These are phyloP conservation scores for Pimpla rufipes DNA, from an alignment of 2,888 invertebrate genomes.

Conservation along the genomic window DNA sequence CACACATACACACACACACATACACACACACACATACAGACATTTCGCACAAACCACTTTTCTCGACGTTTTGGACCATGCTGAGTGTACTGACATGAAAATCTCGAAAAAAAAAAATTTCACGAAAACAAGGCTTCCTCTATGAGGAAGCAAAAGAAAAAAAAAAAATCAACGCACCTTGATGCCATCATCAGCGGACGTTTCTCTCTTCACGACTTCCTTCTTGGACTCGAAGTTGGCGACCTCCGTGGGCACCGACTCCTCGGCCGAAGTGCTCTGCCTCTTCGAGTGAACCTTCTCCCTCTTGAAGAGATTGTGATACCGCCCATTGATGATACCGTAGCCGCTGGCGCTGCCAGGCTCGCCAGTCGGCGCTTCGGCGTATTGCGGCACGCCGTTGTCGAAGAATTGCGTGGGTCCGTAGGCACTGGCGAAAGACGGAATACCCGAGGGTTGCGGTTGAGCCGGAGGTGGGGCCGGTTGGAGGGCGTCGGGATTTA, in stretches of 20 bases:
- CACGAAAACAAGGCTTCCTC: too few relatives aligned
- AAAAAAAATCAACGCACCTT: too few relatives aligned
- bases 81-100: too few relatives aligned
- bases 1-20: too few relatives aligned
- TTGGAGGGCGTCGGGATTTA: slow-evolving; percentile 71
- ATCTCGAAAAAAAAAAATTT: too few relatives aligned
- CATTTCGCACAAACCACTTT: too few relatives aligned
- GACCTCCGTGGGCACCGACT: slow-evolving; percentile 29
- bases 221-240: slow-evolving; percentile 65
- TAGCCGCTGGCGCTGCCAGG: slow-evolving; percentile 67
- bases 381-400: slow-evolving; percentile 69
- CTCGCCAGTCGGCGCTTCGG: slow-evolving; percentile 62
- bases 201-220: slow-evolving; percentile 70
- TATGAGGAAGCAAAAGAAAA: too few relatives aligned
- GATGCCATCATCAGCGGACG: slow-evolving; percentile 37
- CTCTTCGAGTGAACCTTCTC: slow-evolving; percentile 73
- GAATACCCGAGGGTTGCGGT: slow-evolving; percentile 61
- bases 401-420: slow-evolving; percentile 73
- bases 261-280: slow-evolving; percentile 59
- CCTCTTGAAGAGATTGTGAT: slow-evolving; percentile 78
- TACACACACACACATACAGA: too few relatives aligned
- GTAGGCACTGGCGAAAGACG: slow-evolving; percentile 58
- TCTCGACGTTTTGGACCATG: too few relatives aligned
- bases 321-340: slow-evolving; percentile 76
- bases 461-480: slow-evolving; percentile 56